Evolutionary conservation across 2,888 invertebrate species (phyloP), one percentile per base, ranked within the genome.

Genomic region (Eucriotettix oculatus): DNA sequence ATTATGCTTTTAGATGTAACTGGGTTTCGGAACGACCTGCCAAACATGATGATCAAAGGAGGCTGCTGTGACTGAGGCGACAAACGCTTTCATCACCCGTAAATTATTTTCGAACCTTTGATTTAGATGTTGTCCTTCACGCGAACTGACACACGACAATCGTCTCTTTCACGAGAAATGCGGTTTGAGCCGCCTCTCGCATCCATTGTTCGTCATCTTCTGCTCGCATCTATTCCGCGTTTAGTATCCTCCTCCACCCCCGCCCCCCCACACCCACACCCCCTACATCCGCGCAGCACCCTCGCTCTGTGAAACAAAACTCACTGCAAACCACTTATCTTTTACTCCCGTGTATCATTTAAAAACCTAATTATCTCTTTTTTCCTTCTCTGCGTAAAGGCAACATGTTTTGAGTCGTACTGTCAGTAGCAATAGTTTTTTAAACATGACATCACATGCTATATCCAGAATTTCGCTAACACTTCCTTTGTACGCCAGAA

Each of bases 391-490:
- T 16, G 54, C 54, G 54, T 54, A 29, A 12, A 16, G 16, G 54
- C 17, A 16, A 16, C 54, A 54, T n/a, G 17, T 54, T 17, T 16
- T 54, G 16, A 54, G 16, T 54, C 54, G 16, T 17, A 56, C 60
- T 60, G 60, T 60, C 60, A 42, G 52, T 56, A 60, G 56, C 60
- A 60, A 60, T 60, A 60, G 60, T 60, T 60, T 54, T 54, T 54
- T 17, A 54, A 54, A 54, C 54, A 54, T 54, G 54, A 17, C 54
- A 54, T 16, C 54, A 54, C 54, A 16, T 54, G 16, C 29, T 29
- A 54, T 29, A 54, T 17, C 16, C 54, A 54, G 54, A n/a, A 16
- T 12, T 17, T 54, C 54, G 54, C 29, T 54, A 17, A 29, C 29
- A 54, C 54, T 54, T 54, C 54, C 54, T 54, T 54, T 54, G 54